Percentiles rank a stretch among this genome's conserved stretches.
Evolutionary conservation across 2,888 invertebrate genomes (phyloP).

Genomic region (Dysmachus trigonus): DNA sequence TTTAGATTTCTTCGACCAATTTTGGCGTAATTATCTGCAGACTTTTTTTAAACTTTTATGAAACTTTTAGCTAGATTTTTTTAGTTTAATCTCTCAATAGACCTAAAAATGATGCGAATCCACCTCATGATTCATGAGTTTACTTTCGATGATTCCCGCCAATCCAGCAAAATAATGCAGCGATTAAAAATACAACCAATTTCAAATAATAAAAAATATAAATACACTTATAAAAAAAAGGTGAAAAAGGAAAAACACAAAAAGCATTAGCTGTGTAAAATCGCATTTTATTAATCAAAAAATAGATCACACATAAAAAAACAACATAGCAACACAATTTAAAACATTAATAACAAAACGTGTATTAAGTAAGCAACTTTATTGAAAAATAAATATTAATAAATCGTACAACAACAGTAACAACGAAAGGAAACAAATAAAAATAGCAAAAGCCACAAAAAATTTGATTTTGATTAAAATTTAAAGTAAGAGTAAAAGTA

Average conservation of each 20-base stretch:
- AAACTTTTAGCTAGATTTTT: too few species aligned
- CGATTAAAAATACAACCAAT: not conserved
- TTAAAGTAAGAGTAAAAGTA: not conserved
- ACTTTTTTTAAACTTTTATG: too few species aligned
- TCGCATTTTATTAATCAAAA: constrained; percentile 16
- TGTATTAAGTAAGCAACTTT: constrained; percentile 25
- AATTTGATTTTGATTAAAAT: constrained; percentile 20
- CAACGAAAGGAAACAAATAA: not conserved
- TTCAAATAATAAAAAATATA: not conserved
- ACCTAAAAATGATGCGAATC: not conserved
- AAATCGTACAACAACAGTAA: constrained; percentile 18
- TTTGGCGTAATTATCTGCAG: too few species aligned
- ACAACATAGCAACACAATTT: not conserved
- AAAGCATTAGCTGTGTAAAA: constrained; percentile 35
- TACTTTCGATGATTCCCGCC: not conserved
- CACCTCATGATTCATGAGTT: not conserved
- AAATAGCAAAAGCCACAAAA: constrained; percentile 2
- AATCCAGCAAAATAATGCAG: not conserved
- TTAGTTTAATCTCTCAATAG: not conserved
- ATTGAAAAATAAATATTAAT: constrained; percentile 14
- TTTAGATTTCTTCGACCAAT: too few species aligned
- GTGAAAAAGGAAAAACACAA: constrained; percentile 17
- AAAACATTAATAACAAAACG: constrained; percentile 29
- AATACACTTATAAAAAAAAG: not conserved
- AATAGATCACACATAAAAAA: constrained; percentile 13